Conservation (phyloP, 1,140 invertebrate species). For the Caenorhabditis remanei region DNA sequence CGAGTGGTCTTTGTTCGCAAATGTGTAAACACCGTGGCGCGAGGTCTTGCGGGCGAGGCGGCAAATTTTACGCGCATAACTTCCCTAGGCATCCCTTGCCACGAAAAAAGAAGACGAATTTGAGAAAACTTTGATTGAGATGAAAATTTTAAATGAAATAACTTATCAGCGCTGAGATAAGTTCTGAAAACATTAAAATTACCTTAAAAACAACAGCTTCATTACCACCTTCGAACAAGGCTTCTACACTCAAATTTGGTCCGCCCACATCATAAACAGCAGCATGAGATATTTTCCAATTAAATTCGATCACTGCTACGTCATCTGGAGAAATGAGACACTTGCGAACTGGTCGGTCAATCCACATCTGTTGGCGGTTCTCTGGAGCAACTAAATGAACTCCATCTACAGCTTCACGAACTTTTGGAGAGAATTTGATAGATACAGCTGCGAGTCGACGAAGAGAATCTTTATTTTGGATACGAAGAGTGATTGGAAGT, state of each 20-base stretch:
- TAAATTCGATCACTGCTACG: neutral
- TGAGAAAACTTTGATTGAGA: no score
- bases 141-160: no score
- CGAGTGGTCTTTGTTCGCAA: conserved; percentile 37
- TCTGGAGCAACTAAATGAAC: conserved; percentile 26
- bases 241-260: conserved; percentile 1
- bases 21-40: neutral
- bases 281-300: conserved; percentile 30
- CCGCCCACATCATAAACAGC: conserved; percentile 4
- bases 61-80: neutral
- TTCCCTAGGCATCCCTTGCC: neutral
- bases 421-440: conserved; percentile 28
- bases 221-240: neutral
- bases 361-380: conserved; percentile 14
- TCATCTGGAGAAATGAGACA: neutral
- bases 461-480: conserved; percentile 14
- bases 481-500: neutral
- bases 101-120: no score
- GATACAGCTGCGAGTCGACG: neutral
- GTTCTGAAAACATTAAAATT: neutral
- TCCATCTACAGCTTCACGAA: neutral
- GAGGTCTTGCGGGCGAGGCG: neutral
- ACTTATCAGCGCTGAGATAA: no score
- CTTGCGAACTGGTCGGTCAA: neutral
- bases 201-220: neutral